phyloP scores from a whole-genome alignment of 2,797 vertebrate species.

The Meriones psammophilus region DNA sequence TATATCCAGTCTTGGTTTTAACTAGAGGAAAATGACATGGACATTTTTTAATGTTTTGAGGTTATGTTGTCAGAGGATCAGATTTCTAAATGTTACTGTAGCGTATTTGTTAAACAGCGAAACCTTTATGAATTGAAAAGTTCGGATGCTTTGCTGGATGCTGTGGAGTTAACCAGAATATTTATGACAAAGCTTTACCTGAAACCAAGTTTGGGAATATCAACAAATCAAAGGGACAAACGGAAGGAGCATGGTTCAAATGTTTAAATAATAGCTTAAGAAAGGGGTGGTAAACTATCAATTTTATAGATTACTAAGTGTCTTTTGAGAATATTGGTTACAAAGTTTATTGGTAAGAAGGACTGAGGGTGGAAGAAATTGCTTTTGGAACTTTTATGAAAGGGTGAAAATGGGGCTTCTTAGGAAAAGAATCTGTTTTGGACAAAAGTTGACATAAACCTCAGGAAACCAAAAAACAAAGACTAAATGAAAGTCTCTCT shows the following conservation, averaged over 20 bases:
- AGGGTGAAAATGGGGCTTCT: not conserved
- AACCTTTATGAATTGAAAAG: not conserved
- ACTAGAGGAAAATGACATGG: not conserved
- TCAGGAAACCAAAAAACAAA: not conserved
- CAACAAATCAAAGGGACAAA: not conserved
- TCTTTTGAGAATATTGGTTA: not conserved
- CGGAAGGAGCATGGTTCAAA: accelerated
- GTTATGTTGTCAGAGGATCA: not conserved
- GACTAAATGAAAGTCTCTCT: not conserved
- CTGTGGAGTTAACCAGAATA: not conserved
- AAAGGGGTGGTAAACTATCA: not conserved
- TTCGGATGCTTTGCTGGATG: not conserved
- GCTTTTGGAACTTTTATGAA: not conserved
- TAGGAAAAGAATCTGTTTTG: not conserved
- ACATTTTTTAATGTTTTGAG: not conserved
- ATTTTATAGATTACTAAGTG: not conserved
- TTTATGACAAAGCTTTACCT: not conserved
- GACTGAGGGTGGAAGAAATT: not conserved
- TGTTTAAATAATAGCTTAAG: not conserved
- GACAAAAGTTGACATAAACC: not conserved
- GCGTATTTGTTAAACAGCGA: not conserved
- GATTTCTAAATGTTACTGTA: not conserved
- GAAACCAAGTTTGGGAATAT: not conserved
- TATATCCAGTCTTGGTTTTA: not conserved
- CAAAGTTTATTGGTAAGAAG: not conserved